These are phyloP conservation scores for Ictalurus furcatus DNA, from an alignment of 2,113 vertebrate genomes.

Conservation along the genomic window DNA sequence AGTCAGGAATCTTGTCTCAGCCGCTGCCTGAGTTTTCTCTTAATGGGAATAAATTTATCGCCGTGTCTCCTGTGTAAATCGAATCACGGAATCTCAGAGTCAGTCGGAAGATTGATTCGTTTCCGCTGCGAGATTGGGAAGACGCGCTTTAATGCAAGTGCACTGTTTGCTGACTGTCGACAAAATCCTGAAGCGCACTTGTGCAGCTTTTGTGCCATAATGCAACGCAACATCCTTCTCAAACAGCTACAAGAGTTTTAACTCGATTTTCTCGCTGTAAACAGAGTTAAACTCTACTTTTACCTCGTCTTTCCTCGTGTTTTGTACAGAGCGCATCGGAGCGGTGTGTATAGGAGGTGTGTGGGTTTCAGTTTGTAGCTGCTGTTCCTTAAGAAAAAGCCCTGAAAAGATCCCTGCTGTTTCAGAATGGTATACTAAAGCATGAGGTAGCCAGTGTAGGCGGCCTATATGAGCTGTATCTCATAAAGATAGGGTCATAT, in stretches of 20 bases:
- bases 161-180: neutral
- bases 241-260: neutral
- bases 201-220: neutral
- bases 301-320: neutral
- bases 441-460: neutral
- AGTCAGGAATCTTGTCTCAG: neutral
- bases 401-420: neutral
- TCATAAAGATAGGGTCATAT: neutral
- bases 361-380: neutral
- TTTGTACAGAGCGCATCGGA: neutral
- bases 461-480: neutral
- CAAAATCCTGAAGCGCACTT: neutral
- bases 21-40: neutral
- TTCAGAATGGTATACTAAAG: neutral
- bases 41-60: constrained; percentile 20
- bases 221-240: neutral
- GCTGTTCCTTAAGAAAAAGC: neutral
- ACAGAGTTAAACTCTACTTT: neutral
- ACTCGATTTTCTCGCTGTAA: neutral
- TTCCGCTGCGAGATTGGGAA: neutral
- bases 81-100: neutral
- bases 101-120: constrained; percentile 19
- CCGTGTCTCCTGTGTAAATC: neutral
- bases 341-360: neutral
- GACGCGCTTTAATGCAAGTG: neutral